A percentile compares a stretch with the other conserved stretches of the same genome.
These are phyloP conservation scores for Glyptemys insculpta DNA, from an alignment of 2,797 vertebrate species.

Conservation along the genomic window DNA sequence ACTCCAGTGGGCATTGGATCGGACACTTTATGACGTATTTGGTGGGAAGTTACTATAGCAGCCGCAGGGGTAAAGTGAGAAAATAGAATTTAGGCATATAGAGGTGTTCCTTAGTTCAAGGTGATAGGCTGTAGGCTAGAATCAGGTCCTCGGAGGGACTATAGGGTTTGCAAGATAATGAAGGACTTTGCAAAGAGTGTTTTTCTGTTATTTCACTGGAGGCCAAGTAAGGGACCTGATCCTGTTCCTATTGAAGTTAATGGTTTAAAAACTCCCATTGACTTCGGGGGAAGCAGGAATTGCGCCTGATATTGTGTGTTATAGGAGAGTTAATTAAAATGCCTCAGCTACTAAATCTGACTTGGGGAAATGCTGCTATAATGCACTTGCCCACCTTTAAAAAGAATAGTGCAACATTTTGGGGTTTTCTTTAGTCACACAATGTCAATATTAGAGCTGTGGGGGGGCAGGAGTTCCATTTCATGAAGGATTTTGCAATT, in stretches of 20 bases:
- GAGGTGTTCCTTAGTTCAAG: slow-evolving; percentile 28
- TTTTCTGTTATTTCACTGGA: slow-evolving; percentile 59
- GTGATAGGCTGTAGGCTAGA: slow-evolving; percentile 28
- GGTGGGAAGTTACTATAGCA: not conserved
- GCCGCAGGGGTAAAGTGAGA: not conserved
- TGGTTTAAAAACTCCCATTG: slow-evolving; percentile 52
- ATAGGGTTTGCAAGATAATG: slow-evolving; percentile 63
- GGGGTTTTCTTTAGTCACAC: not conserved
- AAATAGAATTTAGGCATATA: not conserved
- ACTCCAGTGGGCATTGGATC: not conserved
- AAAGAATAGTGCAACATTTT: not conserved
- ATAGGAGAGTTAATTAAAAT: slow-evolving; percentile 39
- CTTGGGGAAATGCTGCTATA: not conserved
- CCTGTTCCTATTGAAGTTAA: slow-evolving; percentile 51
- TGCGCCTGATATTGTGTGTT: not conserved
- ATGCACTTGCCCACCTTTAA: slow-evolving; percentile 24
- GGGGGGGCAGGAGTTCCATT: not conserved
- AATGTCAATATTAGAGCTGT: not conserved
- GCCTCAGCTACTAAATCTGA: slow-evolving; percentile 37
- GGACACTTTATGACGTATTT: not conserved
- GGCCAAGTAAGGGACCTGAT: slow-evolving; percentile 57
- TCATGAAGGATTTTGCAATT: not conserved
- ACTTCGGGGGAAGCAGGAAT: slow-evolving; percentile 27
- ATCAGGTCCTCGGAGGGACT: slow-evolving; percentile 1
- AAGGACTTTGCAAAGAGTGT: slow-evolving; percentile 52